Base-by-base conservation (phyloP, 2,797 vertebrate genomes). In the Ambastaia sidthimunki region DNA sequence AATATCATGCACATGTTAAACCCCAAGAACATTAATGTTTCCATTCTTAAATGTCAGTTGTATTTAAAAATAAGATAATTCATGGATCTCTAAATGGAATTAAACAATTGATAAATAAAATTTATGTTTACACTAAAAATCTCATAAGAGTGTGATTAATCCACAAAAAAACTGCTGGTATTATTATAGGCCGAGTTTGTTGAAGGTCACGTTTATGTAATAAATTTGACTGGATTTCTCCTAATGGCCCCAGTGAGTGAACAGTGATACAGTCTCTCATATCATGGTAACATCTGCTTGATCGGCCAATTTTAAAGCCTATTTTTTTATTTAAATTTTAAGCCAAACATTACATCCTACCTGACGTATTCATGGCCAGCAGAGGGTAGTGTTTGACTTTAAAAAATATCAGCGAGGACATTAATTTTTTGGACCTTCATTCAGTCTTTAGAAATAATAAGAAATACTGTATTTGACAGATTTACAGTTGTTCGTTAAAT, bases 301-400 rank as follows among this genome's bases (percentile, higher is more conserved):
- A 37, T 74, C 18, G 6, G 21, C 28, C 18, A 2, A 19, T 50
- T 48, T 52, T 70, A 52, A 6, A 52, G n/a, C 28, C 6, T 11
- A 7, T 1, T n/a, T n/a, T n/a, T n/a, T n/a, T n/a, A n/a, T n/a
- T n/a, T n/a, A n/a, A n/a, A n/a, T n/a, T n/a, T n/a, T n/a, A n/a
- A n/a, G n/a, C n/a, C n/a, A n/a, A n/a, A n/a, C 11, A 31, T n/a
- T 18, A 4, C 37, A 10, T 25, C 13, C 7, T 11, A 9, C 50
- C n/a, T 15, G 18, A 6, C 21, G 13, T n/a, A 1, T 19, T 13
- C 62, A 65, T 57, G 19, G 12, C 71, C 85, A 76, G 57, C 23
- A 78, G 85, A 79, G 54, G 82, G 66, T 71, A 72, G 59, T 80
- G 16, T 76, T 75, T 73, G 31, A 37, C 69, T 76, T 79, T 21